A percentile compares a stretch with the other conserved stretches of the same genome.
Conservation (phyloP, 1,140 invertebrate species). For the Diabrotica virgifera region DNA sequence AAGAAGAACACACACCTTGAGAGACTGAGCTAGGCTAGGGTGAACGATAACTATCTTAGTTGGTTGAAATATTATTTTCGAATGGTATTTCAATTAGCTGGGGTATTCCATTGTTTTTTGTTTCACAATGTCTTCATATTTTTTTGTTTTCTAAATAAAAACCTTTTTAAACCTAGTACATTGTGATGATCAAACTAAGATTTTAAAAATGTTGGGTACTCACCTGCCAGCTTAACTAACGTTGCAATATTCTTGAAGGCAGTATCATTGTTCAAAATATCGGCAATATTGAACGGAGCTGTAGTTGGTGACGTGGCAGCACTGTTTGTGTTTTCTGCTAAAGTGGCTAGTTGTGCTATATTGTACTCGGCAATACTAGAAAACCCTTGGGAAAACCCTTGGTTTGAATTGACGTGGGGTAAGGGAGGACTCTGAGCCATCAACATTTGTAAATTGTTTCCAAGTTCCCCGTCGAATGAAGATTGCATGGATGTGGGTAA, state of each 20-base stretch:
- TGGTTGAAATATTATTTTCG: too few relatives aligned
- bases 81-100: too few relatives aligned
- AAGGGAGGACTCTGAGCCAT: constrained; percentile 52
- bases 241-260: constrained; percentile 84
- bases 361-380: constrained; percentile 81
- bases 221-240: constrained; percentile 69
- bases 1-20: too few relatives aligned
- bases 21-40: too few relatives aligned
- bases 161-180: too few relatives aligned
- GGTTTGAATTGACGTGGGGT: constrained; percentile 48
- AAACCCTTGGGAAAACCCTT: constrained; percentile 49
- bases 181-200: too few relatives aligned
- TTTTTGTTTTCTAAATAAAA: too few relatives aligned
- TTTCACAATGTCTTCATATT: too few relatives aligned
- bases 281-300: constrained; percentile 64
- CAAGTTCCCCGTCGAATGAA: constrained; percentile 67
- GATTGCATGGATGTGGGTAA: constrained; percentile 69
- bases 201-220: constrained; percentile 11
- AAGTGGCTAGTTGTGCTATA: constrained; percentile 73
- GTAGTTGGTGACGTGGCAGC: constrained; percentile 65
- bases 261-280: constrained; percentile 74
- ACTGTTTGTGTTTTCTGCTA: constrained; percentile 65
- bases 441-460: constrained; percentile 45
- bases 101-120: too few relatives aligned
- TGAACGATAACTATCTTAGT: too few relatives aligned